Evolutionary conservation across 2,797 vertebrate species (phyloP), one percentile per base, ranked within the genome.

Genomic region (Salmo trutta): DNA sequence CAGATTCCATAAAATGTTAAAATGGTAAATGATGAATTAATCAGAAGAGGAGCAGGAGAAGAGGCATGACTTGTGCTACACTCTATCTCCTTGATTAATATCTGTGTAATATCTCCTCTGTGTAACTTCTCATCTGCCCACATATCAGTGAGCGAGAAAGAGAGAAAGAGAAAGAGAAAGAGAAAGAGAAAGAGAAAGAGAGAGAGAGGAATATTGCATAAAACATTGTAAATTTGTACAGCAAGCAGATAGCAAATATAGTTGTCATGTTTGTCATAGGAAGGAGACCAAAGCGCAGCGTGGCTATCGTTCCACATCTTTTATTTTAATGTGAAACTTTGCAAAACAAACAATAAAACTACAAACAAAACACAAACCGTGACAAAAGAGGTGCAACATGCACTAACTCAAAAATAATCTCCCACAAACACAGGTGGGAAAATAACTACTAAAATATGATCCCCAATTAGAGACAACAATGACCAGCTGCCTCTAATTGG

Each of bases 11-110:
- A 72, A 91, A 89, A 88, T 84, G 68, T 76, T 83, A 75, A 87
- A 84, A 83, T 79, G 80, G 36, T 90, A 69, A 88, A 93, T 90
- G 86, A 92, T 92, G 91, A 81, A 93, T 88, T 66, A 77, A 67
- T 68, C 24, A 75, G 6, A 66, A 81, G 73, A 47, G 74, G 73
- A 81, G 71, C 79, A 71, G 52, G 14, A 73, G 67, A 27, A 56
- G 65, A 62, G 70, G 21, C 15, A 19, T 71, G 76, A 72, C 73
- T 69, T 66, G 10, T 36, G 31, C 54, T 66, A 24, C 64, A 66
- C 19, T 54, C 66, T 71, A 74, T 75, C 67, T 70, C 27, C 16
- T 62, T 5, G 21, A 47, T 75, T 0, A 16, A 21, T 31, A 77
- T 79, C 68, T 79, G 68, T 75, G 33, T 68, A 75, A 80, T 16